Conservation (phyloP, 2,888 invertebrate genomes). For the Dasysyrphus albostriatus region DNA sequence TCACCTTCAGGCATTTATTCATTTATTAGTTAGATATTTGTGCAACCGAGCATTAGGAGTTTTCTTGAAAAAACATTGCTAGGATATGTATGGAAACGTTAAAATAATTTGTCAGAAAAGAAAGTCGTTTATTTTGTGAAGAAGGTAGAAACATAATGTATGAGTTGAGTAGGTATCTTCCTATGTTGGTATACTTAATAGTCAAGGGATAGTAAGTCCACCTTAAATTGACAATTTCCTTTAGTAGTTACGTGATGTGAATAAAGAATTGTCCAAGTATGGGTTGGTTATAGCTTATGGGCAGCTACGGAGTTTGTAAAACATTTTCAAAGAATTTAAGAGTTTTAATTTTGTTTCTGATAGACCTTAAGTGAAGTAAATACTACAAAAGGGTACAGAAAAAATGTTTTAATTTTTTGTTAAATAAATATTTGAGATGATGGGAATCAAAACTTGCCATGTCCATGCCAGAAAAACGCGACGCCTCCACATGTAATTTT, state of each 20-base stretch:
- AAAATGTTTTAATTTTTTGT: neutral
- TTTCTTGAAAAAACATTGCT: conserved; percentile 43
- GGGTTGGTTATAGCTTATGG: neutral
- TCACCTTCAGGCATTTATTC: too few relatives aligned
- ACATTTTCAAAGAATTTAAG: conserved; percentile 9
- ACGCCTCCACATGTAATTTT: too few relatives aligned
- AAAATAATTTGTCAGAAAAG: conserved; percentile 66
- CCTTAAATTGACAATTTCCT: conserved; percentile 76
- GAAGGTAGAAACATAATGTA: conserved; percentile 35
- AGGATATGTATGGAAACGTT: conserved; percentile 36
- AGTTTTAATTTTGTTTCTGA: neutral
- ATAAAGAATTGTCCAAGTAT: conserved; percentile 21
- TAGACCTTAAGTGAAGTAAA: neutral
- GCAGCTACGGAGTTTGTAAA: neutral
- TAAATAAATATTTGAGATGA: neutral
- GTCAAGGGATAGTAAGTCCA: conserved; percentile 73
- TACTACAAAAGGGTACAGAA: neutral
- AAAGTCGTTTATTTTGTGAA: conserved; percentile 44
- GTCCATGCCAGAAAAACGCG: too few relatives aligned
- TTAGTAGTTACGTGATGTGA: conserved; percentile 71
- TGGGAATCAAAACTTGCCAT: too few relatives aligned
- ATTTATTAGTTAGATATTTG: neutral
- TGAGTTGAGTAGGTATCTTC: neutral
- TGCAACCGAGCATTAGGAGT: conserved; percentile 21
- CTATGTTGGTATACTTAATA: conserved; percentile 47